phyloP scores from a whole-genome alignment of 2,113 vertebrate genomes.

The Malurus elegans region DNA sequence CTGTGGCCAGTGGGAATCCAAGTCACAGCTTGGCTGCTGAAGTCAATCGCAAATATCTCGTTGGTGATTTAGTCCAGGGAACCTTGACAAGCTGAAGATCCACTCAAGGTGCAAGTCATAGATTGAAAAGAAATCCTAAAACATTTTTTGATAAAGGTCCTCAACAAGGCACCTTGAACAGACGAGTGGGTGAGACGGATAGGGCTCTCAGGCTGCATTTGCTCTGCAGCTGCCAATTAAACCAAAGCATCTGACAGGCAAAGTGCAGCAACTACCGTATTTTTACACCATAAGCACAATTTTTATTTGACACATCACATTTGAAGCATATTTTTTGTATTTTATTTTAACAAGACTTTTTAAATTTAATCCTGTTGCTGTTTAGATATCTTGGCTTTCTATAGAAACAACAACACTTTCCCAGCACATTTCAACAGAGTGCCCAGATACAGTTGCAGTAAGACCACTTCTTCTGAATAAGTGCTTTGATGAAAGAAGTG shows the following conservation, averaged over 20 bases:
- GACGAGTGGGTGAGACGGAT: accelerated
- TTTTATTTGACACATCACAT: background rate
- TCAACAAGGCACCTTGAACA: background rate
- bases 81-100: background rate
- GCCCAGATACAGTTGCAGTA: background rate
- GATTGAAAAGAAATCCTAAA: background rate
- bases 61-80: background rate
- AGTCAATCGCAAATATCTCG: background rate
- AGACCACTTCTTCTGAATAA: background rate
- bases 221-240: background rate
- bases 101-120: background rate
- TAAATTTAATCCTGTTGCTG: background rate
- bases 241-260: background rate
- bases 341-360: background rate
- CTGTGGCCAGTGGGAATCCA: background rate
- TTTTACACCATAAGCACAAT: background rate
- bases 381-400: background rate
- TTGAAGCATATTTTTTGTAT: background rate
- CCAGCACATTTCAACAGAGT: background rate
- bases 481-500: background rate
- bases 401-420: background rate
- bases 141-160: background rate
- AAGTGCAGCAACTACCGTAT: background rate
- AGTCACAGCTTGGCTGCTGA: background rate
- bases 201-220: background rate